A percentile compares a stretch with the other conserved stretches of the same genome.
phyloP scores from a whole-genome alignment of 1,140 invertebrate genomes.

The Chelonus insularis region DNA sequence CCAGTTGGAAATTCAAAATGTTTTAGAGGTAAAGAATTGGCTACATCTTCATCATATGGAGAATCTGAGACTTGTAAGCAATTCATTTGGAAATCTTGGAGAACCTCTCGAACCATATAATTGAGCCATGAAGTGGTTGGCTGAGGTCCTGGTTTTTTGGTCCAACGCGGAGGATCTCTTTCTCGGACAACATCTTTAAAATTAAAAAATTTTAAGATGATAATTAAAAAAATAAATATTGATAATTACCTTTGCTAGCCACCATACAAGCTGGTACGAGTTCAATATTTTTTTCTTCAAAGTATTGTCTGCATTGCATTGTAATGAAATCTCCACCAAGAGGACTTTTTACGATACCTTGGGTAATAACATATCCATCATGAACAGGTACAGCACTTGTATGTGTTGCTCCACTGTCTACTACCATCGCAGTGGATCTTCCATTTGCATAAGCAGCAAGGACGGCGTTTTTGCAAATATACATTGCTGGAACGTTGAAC shows the following conservation, averaged over 20 bases:
- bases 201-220: background rate
- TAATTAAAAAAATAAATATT: background rate
- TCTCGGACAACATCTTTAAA: constrained; percentile 77
- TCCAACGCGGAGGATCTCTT: constrained; percentile 80
- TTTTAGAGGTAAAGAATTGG: constrained; percentile 79
- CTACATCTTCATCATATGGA: constrained; percentile 80
- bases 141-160: constrained; percentile 76
- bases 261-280: constrained; percentile 85
- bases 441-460: constrained; percentile 94
- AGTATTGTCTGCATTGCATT: constrained; percentile 79
- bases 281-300: constrained; percentile 80
- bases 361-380: constrained; percentile 87
- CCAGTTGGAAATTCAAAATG: constrained; percentile 95
- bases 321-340: constrained; percentile 91
- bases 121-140: constrained; percentile 85
- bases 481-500: constrained; percentile 94
- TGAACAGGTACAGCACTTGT: constrained; percentile 94
- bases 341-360: constrained; percentile 89
- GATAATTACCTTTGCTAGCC: constrained; percentile 66
- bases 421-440: constrained; percentile 84
- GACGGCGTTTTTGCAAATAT: constrained; percentile 92
- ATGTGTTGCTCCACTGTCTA: constrained; percentile 92
- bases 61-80: constrained; percentile 82
- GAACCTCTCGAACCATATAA: constrained; percentile 81
- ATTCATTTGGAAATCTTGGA: constrained; percentile 83